phyloP scores from a whole-genome alignment of 2,888 invertebrate species.

The Exephanes ischioxanthus region DNA sequence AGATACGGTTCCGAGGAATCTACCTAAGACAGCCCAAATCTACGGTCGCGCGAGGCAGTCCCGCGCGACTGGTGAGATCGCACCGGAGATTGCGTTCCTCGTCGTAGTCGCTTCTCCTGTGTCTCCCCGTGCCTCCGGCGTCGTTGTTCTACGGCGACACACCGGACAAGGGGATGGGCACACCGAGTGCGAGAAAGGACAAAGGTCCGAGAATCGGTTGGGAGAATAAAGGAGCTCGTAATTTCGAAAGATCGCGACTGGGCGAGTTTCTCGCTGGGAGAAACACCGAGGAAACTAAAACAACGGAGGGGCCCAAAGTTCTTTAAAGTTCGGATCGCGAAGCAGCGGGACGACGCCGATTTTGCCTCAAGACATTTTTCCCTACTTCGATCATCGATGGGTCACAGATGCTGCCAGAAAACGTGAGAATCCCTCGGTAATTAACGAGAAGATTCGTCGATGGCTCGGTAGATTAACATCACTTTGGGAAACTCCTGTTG shows the following conservation, averaged over 20 bases:
- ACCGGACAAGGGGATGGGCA: slow-evolving; percentile 15
- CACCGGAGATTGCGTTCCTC: slow-evolving; percentile 48
- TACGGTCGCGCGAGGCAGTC: slow-evolving; percentile 30
- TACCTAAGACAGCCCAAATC: slow-evolving; percentile 61
- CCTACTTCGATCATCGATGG: neutral
- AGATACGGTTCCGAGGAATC: slow-evolving; percentile 55
- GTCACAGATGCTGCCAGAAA: neutral
- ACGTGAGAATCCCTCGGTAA: slow-evolving; percentile 24
- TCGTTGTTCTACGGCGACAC: slow-evolving; percentile 21
- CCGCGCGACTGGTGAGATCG: slow-evolving; percentile 46
- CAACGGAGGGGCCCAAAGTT: neutral
- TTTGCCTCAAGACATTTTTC: neutral
- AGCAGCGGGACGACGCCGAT: neutral
- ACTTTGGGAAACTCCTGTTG: slow-evolving; percentile 28
- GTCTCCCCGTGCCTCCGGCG: slow-evolving; percentile 34
- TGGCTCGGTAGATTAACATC: slow-evolving; percentile 46
- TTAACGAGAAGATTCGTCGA: neutral
- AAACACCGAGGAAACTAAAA: neutral
- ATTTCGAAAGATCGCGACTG: slow-evolving; percentile 9
- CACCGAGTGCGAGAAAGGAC: slow-evolving; percentile 37
- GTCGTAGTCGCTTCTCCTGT: neutral
- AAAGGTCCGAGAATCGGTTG: slow-evolving; percentile 35
- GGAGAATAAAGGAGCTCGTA: slow-evolving; percentile 39
- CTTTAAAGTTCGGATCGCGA: neutral
- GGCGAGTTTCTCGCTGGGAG: neutral